phyloP scores from a whole-genome alignment of 1,140 invertebrate genomes.

The Pachypeltis micranthus region DNA sequence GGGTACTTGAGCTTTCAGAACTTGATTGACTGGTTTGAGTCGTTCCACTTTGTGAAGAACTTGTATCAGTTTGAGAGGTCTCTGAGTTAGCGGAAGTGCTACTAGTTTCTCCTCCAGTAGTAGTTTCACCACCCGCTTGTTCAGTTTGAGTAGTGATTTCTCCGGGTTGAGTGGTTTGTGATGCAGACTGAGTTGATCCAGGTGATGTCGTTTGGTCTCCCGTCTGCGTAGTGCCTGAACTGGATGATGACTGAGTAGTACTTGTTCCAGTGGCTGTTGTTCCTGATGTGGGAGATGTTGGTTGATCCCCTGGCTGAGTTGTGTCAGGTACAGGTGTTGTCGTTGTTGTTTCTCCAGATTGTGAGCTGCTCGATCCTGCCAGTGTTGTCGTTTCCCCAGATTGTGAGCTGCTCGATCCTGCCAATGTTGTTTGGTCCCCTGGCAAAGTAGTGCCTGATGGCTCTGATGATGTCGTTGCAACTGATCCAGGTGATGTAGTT shows the following conservation, averaged over 20 bases:
- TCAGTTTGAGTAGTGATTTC: conserved; percentile 11
- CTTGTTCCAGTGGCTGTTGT: neutral
- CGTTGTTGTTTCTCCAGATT: conserved; percentile 17
- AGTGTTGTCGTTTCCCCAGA: conserved; percentile 17
- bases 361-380: conserved; percentile 14
- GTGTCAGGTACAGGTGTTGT: conserved; percentile 12
- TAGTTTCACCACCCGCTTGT: conserved; percentile 1
- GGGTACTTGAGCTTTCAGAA: conserved; percentile 13
- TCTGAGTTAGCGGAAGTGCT: neutral
- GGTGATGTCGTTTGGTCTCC: neutral
- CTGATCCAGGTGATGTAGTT: neutral
- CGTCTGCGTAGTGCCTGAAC: conserved; percentile 3
- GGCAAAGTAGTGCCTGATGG: neutral
- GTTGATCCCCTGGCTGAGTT: conserved; percentile 14
- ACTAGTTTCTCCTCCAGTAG: conserved; percentile 11
- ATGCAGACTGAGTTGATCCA: neutral
- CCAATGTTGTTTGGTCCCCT: conserved; percentile 20
- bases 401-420: conserved; percentile 18
- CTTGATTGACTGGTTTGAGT: conserved; percentile 5
- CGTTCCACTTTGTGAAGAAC: neutral
- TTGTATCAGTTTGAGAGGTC: conserved; percentile 5
- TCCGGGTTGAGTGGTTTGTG: conserved; percentile 12
- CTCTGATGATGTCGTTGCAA: neutral
- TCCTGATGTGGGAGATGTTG: conserved; percentile 9
- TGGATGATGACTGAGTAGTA: too few relatives aligned